Evolutionary conservation across 2,113 vertebrate genomes (phyloP), one percentile per base, ranked within the genome.

Genomic region (Embiotoca jacksoni): DNA sequence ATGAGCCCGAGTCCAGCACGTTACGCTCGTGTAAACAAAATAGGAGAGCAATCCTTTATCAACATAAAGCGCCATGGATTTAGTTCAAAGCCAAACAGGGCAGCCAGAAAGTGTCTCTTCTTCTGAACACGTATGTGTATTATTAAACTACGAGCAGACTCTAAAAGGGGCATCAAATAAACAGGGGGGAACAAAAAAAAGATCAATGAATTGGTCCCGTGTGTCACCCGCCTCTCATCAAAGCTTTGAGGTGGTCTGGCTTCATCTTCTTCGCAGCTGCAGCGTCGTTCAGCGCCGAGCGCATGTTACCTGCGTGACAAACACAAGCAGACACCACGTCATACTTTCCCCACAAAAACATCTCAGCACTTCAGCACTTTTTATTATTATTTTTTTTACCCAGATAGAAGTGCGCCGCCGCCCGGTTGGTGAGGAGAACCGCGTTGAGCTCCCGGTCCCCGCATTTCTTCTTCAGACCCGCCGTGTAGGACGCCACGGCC

Each of bases 241-340:
- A 80, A 11, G 98, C 97, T 94, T 99, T 99, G 55, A 98, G 91
- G 49, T 99, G 97, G 63, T 92, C 92, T 36, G 97, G 96, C 83
- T 96, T 98, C 2, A 97, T 85, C 88, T 97, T 99, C 76, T 92
- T 97, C 11, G 97, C 98, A 66, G 95, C 92, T 4, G 64, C 75
- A 35, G 95, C 95, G 44, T 99, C 98, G 13, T 91, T 96, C 55
- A 98, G 94, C 36, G 97, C 95, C 58, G 97, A 99, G 10, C 96
- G 96, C 88, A 97, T 95, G 86, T 99, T 99, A 69, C 98, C 98
- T 99, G 86, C 70, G 32, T 33, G 0, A 56, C 2, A 49, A 2
- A 46, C 35, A 52, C 13, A 23, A 67, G 1, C 50, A 36, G 5
- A 10, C 10, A 44, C 2, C 23, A 41, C 2, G 23, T 7, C 1